Evolutionary conservation across 1,140 invertebrate species (phyloP).

Genomic region (Microplitis mediator): DNA sequence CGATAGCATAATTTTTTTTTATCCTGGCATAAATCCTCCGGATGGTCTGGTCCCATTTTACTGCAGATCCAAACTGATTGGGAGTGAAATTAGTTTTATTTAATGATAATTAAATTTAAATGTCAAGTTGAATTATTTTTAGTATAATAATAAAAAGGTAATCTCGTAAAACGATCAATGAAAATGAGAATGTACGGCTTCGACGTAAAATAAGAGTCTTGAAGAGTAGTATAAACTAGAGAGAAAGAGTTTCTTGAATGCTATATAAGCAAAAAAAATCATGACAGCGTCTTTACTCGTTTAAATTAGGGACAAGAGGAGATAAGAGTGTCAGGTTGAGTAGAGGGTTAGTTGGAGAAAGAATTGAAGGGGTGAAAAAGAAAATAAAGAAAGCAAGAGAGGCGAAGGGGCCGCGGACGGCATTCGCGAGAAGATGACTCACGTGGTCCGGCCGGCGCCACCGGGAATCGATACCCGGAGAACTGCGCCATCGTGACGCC

Average conservation of each 20-base stretch:
- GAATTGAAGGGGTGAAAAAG: background rate
- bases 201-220: background rate
- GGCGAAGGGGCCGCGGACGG: background rate
- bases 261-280: too few species aligned
- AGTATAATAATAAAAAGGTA: background rate
- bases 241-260: too few species aligned
- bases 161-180: background rate
- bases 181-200: background rate
- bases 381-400: background rate
- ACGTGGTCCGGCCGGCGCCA: slow-evolving; percentile 27
- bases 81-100: too few species aligned
- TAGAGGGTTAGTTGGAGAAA: background rate
- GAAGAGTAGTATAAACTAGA: too few species aligned
- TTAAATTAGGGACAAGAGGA: too few species aligned
- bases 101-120: background rate
- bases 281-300: too few species aligned
- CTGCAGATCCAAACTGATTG: too few species aligned
- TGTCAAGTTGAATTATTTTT: background rate
- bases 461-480: slow-evolving; percentile 11
- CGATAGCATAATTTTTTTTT: too few species aligned
- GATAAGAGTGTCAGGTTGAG: too few species aligned
- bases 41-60: too few species aligned
- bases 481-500: slow-evolving; percentile 13
- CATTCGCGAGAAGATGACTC: slow-evolving; percentile 24
- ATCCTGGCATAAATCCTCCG: too few species aligned